Conservation (phyloP, 2,113 vertebrate species). For the Takifugu flavidus region DNA sequence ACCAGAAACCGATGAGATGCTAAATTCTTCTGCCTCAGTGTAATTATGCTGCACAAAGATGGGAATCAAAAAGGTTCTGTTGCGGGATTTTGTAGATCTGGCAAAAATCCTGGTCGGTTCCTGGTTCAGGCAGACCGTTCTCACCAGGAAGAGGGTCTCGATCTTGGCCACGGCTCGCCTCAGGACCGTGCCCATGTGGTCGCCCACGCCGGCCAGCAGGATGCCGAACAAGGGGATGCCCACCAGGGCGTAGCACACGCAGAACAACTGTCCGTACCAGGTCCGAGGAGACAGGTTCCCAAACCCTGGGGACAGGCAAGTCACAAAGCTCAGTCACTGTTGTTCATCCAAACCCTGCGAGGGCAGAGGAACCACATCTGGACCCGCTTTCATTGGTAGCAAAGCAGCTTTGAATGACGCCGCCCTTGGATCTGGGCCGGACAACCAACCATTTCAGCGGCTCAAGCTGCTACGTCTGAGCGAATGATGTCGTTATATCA, state of each 20-base stretch:
- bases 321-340: not conserved
- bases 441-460: no score
- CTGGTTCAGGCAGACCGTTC: slow-evolving; percentile 41
- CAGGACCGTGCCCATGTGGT: slow-evolving; percentile 85
- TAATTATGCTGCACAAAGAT: no score
- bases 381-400: no score
- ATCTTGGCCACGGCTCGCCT: slow-evolving; percentile 83
- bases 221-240: slow-evolving; percentile 92
- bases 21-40: no score
- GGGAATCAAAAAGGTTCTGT: no score
- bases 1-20: no score
- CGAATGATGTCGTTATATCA: not conserved
- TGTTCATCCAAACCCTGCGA: not conserved
- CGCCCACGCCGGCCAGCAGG: slow-evolving; percentile 86
- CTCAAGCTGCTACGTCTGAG: no score
- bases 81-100: not conserved
- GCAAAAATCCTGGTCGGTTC: slow-evolving; percentile 4
- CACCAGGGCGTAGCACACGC: slow-evolving; percentile 87
- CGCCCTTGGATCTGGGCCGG: no score
- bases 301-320: slow-evolving; percentile 72
- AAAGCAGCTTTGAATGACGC: no score
- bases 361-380: not conserved
- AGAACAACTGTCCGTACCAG: slow-evolving; percentile 81
- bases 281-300: slow-evolving; percentile 86
- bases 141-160: slow-evolving; percentile 87